Percentiles rank a stretch among this genome's conserved stretches.
Evolutionary conservation across 2,113 vertebrate genomes (phyloP).

Genomic region (Vidua macroura): DNA sequence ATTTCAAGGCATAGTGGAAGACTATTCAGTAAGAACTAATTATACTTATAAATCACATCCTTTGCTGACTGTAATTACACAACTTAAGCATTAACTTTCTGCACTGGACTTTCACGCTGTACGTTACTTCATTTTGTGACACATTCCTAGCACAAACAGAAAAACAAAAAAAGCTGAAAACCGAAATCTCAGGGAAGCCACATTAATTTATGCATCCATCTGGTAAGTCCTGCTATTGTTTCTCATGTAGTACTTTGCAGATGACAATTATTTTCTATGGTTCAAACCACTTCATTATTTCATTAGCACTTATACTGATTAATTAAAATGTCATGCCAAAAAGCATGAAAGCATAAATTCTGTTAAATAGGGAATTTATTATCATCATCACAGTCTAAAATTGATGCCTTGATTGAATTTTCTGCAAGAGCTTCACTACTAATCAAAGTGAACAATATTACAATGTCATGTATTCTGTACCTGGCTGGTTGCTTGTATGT

Average conservation of each 20-base stretch:
- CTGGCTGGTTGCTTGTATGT: neutral
- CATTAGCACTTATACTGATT: neutral
- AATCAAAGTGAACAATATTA: neutral
- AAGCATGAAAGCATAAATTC: neutral
- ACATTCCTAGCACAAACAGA: neutral
- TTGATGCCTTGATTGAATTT: neutral
- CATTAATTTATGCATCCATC: neutral
- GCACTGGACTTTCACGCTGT: neutral
- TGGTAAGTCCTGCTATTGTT: neutral
- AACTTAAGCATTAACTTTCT: neutral
- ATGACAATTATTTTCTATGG: neutral
- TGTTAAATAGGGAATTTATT: neutral
- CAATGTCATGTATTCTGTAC: neutral
- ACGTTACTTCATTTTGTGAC: neutral
- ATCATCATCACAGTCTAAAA: neutral
- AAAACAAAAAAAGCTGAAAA: neutral
- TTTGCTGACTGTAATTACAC: neutral
- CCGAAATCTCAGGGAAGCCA: neutral
- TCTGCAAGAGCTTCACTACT: neutral
- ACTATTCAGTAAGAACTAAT: neutral
- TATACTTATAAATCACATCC: neutral
- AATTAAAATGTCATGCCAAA: slow-evolving; percentile 5
- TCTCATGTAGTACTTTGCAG: neutral
- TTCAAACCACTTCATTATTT: neutral
- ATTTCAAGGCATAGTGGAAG: neutral